A percentile compares a stretch with the other conserved stretches of the same genome.
Evolutionary conservation across 2,113 vertebrate species (phyloP).

Genomic region (Tachysurus fulvidraco): DNA sequence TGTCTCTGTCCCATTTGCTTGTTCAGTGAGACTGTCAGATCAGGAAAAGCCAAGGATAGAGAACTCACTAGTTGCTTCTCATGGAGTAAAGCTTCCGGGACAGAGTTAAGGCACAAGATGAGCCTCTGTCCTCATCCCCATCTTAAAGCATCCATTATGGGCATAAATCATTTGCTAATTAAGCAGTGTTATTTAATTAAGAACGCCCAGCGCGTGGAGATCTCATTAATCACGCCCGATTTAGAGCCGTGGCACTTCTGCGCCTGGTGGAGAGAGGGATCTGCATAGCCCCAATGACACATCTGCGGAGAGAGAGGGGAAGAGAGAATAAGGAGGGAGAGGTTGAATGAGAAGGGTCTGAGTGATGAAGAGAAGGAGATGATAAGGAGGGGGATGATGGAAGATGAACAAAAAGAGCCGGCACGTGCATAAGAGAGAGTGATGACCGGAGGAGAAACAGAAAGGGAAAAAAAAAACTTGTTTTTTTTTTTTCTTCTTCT

Average conservation of each 20-base stretch:
- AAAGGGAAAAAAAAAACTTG: conserved; percentile 31
- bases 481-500: conserved; percentile 2
- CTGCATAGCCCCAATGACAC: conserved; percentile 56
- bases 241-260: conserved; percentile 62
- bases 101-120: neutral
- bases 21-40: conserved; percentile 74
- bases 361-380: conserved; percentile 20
- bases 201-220: conserved; percentile 69
- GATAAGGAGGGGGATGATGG: conserved; percentile 37
- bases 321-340: conserved; percentile 44
- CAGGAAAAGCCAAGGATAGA: conserved; percentile 57
- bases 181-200: conserved; percentile 89
- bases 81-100: conserved; percentile 51
- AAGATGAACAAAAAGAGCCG: conserved; percentile 28
- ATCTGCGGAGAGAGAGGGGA: conserved; percentile 47
- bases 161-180: conserved; percentile 83
- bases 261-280: conserved; percentile 61
- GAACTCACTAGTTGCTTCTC: conserved; percentile 58
- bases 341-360: conserved; percentile 45
- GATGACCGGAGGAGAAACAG: neutral
- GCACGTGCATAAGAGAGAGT: neutral
- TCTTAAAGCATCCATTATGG: conserved; percentile 72
- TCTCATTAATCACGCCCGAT: conserved; percentile 83
- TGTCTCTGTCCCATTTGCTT: conserved; percentile 71
- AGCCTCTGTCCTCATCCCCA: conserved; percentile 1